Evolutionary conservation across 2,888 invertebrate species (phyloP), one percentile per base, ranked within the genome.

Genomic region (Coelogynopora nodosa): DNA sequence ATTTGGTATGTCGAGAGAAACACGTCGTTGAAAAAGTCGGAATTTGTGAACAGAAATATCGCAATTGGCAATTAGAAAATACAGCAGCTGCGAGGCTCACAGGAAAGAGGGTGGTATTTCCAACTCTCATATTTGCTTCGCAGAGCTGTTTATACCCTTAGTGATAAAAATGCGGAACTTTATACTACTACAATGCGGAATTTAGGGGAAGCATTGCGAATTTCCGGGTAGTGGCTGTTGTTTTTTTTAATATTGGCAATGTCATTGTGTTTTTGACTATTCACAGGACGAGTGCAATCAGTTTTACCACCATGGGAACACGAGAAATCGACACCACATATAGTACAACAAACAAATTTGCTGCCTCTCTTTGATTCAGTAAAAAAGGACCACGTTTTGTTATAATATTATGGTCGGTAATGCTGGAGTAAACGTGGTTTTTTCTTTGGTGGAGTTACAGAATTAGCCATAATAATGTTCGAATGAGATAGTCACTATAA

Each of bases 341-440:
- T 74, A 26, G 74, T 74, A 74, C 74, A 74, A 13, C 18, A 74
- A 74, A 74, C 27, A 74, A 74, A 74, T n/a, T 13, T 74, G 27
- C 74, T 74, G 74, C 74, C 74, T 26, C 74, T 74, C 74, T 74
- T 74, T 74, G 74, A 74, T 74, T 74, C 74, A 74, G 74, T 74
- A 74, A 74, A 74, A 26, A 74, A 74, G 74, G 74, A 74, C 74
- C 74, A 74, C 18, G 74, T 74, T 23, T 74, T 74, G 27, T 13
- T 26, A 74, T 74, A n/a, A n/a, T n/a, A 74, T 13, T 74, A 10
- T 74, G 74, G 74, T 26, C 74, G 23, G 27, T 13, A 13, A 74
- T 74, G 74, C 27, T 74, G 74, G 27, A 74, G 23, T 74, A 74
- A 74, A 74, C 74, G 74, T 74, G 74, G 27, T 74, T 74, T 74